Percentiles rank a stretch among this genome's conserved stretches.
These are phyloP conservation scores for Philotrypesis tridentata DNA, from an alignment of 1,140 invertebrate genomes.

Conservation along the genomic window DNA sequence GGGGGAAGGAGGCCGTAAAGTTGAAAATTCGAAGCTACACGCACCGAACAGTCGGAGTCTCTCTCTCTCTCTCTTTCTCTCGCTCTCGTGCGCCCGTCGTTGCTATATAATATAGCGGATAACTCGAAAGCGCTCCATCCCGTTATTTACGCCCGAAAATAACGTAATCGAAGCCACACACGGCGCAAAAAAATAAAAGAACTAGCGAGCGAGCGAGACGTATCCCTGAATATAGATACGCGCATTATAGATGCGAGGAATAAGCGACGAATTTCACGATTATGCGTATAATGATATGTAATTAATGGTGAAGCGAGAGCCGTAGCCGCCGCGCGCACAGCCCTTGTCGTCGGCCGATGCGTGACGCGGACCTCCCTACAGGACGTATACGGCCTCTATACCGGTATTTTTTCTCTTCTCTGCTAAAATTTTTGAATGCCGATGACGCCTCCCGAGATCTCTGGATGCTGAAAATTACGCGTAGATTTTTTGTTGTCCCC, in stretches of 20 bases:
- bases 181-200: conserved; percentile 1
- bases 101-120: neutral
- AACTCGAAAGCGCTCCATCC: neutral
- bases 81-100: too few relatives aligned
- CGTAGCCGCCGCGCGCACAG: neutral
- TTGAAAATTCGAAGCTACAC: too few relatives aligned
- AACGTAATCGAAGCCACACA: conserved; percentile 44
- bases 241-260: conserved; percentile 9
- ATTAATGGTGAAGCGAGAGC: too few relatives aligned
- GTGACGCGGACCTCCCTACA: neutral
- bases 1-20: too few relatives aligned
- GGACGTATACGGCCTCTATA: neutral
- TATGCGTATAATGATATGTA: conserved; percentile 47
- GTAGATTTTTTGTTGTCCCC: too few relatives aligned
- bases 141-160: conserved; percentile 38
- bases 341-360: neutral
- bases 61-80: too few relatives aligned
- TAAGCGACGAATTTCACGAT: conserved; percentile 34
- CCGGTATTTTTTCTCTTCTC: neutral
- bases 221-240: neutral
- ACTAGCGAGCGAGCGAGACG: neutral
- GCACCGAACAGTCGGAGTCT: too few relatives aligned
- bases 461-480: neutral
- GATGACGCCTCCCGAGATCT: too few relatives aligned
- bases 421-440: neutral